Evolutionary conservation across 2,797 vertebrate genomes (phyloP), one percentile per base, ranked within the genome.

Genomic region (Enteromius viviparus): DNA sequence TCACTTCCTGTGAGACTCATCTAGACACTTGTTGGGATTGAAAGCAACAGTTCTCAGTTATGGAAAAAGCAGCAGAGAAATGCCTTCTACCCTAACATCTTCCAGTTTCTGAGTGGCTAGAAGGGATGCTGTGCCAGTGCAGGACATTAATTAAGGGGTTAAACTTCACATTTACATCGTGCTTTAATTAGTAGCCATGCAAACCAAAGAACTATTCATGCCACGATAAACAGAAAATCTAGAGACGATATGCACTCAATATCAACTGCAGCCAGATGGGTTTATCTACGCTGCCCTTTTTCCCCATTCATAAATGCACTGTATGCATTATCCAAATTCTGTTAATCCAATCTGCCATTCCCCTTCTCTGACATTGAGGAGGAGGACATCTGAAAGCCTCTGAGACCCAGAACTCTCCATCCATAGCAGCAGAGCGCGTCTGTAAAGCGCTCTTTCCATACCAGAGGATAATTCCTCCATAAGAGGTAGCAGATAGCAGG

Each of bases 1-100:
- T 89, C 87, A 88, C 82, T 87, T 71, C 72, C 76, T 85, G 80
- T 89, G 78, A 88, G 75, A 81, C 42, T 89, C 85, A 87, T 74
- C 42, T 55, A 85, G 82, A 88, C 85, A 81, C 49, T 81, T 75
- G 76, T 68, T 85, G 72, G 70, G 78, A 85, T 72, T 84, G 83
- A 87, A 82, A 74, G 80, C 76, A 87, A 81, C 87, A 79, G 85
- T 85, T 78, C 78, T 58, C 64, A 81, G 82, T 47, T 21, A 81
- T 45, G 23, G 55, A 21, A 77, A 71, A 21, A 26, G 69, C 21
- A 71, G 65, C 51, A 42, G 40, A 77, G 12, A 17, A 32, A 17
- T n/a, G 9, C 5, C 32, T 45, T 42, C 51, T 51, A 74, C 34
- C 45, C n/a, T 6, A 55, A 64, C 42, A 42, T 55, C 34, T 60